phyloP scores from a whole-genome alignment of 2,113 vertebrate genomes.

The Salvator merianae region DNA sequence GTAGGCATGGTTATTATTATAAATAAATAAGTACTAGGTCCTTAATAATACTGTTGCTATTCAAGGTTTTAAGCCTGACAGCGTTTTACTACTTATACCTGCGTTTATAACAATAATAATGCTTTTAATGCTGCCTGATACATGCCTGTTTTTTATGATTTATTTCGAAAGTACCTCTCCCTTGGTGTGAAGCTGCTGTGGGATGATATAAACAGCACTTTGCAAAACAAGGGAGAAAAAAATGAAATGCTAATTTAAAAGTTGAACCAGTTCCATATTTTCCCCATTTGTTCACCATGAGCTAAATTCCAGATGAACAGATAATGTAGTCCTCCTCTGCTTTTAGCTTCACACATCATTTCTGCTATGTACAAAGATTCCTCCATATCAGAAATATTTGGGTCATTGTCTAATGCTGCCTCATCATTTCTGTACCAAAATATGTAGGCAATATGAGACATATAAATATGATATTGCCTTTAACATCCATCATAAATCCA shows the following conservation, averaged over 20 bases:
- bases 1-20: not conserved
- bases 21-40: no score
- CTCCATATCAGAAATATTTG: constrained; percentile 15
- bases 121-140: not conserved
- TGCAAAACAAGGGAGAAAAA: not conserved
- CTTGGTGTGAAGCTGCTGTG: not conserved
- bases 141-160: not conserved
- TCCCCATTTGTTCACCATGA: not conserved
- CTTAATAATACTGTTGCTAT: no score
- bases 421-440: not conserved
- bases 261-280: not conserved
- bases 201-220: constrained; percentile 1
- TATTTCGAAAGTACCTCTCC: not conserved
- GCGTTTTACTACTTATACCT: no score
- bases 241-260: not conserved
- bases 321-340: not conserved
- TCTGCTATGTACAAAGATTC: not conserved
- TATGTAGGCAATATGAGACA: not conserved
- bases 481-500: not conserved
- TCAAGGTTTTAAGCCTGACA: no score
- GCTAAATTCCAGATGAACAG: not conserved
- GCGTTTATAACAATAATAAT: not conserved
- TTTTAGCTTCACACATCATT: not conserved
- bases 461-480: not conserved
- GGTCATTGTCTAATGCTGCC: not conserved